Conservation (phyloP, 1,140 invertebrate genomes). For the Caenorhabditis brenneri region DNA sequence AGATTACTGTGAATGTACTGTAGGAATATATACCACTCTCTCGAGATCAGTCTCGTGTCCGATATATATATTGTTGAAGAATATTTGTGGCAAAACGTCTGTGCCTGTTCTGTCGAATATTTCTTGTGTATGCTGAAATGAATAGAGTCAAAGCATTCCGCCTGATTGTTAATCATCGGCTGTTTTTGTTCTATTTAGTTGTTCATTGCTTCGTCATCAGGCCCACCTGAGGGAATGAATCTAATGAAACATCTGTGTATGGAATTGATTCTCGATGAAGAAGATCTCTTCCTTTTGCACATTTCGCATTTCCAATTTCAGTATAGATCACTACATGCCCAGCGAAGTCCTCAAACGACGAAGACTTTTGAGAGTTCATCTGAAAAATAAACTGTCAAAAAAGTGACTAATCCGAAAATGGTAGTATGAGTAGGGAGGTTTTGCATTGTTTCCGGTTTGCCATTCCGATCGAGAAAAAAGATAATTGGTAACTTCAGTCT, state of each 20-base stretch:
- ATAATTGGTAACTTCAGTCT: not conserved
- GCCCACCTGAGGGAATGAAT: slow-evolving; percentile 77
- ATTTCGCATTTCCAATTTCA: not conserved
- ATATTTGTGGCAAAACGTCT: slow-evolving; percentile 13
- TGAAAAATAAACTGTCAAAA: not conserved
- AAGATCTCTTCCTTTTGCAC: slow-evolving; percentile 21
- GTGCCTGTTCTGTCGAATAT: slow-evolving; percentile 31
- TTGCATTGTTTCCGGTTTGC: not conserved
- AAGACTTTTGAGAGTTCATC: not conserved
- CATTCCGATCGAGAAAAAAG: not conserved
- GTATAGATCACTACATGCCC: slow-evolving; percentile 39
- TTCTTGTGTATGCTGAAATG: slow-evolving; percentile 33
- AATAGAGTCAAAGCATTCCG: not conserved
- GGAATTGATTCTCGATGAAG: slow-evolving; percentile 18
- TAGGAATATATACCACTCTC: not conserved
- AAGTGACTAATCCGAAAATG: not conserved
- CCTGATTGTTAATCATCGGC: not conserved
- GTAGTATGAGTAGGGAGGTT: not conserved
- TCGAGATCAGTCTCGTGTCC: not conserved
- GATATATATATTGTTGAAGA: slow-evolving; percentile 30
- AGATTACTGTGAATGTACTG: not conserved
- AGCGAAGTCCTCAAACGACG: not conserved
- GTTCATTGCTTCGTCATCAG: not conserved
- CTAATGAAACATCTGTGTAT: slow-evolving; percentile 30
- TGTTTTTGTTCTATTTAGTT: not conserved